Conservation (phyloP, 2,797 vertebrate genomes). For the Varecia variegata region DNA sequence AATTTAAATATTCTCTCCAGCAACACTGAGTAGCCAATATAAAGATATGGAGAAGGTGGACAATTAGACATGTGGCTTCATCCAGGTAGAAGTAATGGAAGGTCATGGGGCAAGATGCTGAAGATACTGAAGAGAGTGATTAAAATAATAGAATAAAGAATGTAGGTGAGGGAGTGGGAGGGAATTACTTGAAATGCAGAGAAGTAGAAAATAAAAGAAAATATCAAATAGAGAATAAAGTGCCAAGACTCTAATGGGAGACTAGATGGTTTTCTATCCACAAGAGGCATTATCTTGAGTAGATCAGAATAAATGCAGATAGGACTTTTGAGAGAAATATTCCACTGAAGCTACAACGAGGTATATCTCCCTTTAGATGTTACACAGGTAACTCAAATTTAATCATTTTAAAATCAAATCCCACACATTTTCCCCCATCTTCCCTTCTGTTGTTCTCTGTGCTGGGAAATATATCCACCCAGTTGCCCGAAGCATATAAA, state of each 20-base stretch:
- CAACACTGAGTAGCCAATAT: neutral
- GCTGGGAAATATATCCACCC: neutral
- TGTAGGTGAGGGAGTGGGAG: neutral
- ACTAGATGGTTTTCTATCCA: neutral
- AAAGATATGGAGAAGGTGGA: neutral
- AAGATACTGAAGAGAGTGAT: neutral
- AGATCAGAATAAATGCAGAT: neutral
- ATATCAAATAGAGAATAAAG: neutral
- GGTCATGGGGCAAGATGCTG: neutral
- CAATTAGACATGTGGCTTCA: neutral
- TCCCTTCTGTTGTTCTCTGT: neutral
- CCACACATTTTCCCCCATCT: neutral
- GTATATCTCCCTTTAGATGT: neutral
- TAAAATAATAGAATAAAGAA: neutral
- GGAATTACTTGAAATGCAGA: neutral
- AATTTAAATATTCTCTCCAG: neutral
- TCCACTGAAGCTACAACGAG: neutral
- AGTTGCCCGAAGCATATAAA: neutral
- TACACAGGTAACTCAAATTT: neutral
- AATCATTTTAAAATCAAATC: conserved; percentile 2
- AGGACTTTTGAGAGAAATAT: neutral
- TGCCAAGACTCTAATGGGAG: neutral
- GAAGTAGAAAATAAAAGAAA: neutral
- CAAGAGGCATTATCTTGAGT: neutral
- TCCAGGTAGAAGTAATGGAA: neutral